Evolutionary conservation across 2,888 invertebrate genomes (phyloP).

Genomic region (Monopis laevigella): DNA sequence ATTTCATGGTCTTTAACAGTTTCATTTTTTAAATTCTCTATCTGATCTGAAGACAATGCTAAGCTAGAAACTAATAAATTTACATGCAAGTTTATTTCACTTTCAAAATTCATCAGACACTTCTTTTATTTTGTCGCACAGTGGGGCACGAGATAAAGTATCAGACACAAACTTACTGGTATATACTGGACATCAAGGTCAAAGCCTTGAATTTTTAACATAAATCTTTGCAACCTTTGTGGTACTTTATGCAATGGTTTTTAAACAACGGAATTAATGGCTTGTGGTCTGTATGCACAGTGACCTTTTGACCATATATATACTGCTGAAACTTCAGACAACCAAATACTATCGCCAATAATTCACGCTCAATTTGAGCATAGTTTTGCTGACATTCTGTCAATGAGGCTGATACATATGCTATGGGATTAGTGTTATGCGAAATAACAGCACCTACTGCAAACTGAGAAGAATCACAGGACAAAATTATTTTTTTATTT

Average conservation of each 20-base stretch:
- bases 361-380: constrained; percentile 22
- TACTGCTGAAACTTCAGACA: constrained; percentile 20
- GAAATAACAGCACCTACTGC: constrained; percentile 20
- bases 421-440: constrained; percentile 22
- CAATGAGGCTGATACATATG: constrained; percentile 21
- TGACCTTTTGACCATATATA: constrained; percentile 13
- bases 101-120: constrained; percentile 6
- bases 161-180: constrained; percentile 26
- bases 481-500: constrained; percentile 15
- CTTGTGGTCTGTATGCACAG: constrained; percentile 25
- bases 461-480: constrained; percentile 20
- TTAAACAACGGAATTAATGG: constrained; percentile 24
- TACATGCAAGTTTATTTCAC: constrained; percentile 2
- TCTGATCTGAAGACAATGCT: too few species aligned
- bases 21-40: too few species aligned
- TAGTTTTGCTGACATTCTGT: constrained; percentile 19
- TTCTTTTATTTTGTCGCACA: constrained; percentile 6
- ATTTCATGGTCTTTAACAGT: too few species aligned
- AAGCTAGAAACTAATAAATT: constrained; percentile 3
- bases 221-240: constrained; percentile 23
- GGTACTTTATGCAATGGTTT: constrained; percentile 20
- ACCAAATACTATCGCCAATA: constrained; percentile 20
- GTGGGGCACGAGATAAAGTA: constrained; percentile 23
- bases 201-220: constrained; percentile 22
- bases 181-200: constrained; percentile 21